phyloP scores from a whole-genome alignment of 2,797 vertebrate species.

The Manis javanica region DNA sequence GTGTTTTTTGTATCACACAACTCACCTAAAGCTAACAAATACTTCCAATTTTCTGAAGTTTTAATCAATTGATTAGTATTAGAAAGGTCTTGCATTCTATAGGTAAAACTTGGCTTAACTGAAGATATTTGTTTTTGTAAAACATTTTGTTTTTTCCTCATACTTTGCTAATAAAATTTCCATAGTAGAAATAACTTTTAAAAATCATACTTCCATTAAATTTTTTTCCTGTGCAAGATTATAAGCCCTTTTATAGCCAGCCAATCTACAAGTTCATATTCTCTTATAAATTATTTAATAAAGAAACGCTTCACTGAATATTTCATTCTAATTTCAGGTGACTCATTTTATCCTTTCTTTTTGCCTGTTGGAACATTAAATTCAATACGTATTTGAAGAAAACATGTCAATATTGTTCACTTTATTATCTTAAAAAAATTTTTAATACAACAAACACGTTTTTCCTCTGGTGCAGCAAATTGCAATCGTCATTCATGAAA shows the following conservation, averaged over 20 bases:
- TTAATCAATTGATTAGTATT: neutral
- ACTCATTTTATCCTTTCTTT: constrained; percentile 3
- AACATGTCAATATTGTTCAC: neutral
- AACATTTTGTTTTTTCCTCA: neutral
- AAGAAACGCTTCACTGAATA: neutral
- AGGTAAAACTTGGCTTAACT: neutral
- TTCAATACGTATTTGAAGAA: neutral
- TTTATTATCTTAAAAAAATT: neutral
- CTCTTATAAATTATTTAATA: neutral
- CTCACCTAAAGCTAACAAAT: neutral
- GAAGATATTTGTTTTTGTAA: neutral
- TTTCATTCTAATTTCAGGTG: neutral
- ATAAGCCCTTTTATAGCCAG: neutral
- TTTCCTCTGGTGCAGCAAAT: neutral
- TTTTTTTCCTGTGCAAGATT: neutral
- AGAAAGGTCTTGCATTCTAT: neutral
- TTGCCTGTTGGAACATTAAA: neutral
- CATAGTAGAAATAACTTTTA: neutral
- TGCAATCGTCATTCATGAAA: neutral
- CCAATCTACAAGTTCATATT: neutral
- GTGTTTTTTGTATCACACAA: neutral
- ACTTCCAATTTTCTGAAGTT: neutral
- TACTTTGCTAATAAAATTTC: constrained; percentile 5
- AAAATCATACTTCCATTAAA: neutral
- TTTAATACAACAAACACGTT: neutral